A percentile compares a stretch with the other conserved stretches of the same genome.
phyloP scores from a whole-genome alignment of 2,797 vertebrate species.

The Pseudocheirus occidentalis region DNA sequence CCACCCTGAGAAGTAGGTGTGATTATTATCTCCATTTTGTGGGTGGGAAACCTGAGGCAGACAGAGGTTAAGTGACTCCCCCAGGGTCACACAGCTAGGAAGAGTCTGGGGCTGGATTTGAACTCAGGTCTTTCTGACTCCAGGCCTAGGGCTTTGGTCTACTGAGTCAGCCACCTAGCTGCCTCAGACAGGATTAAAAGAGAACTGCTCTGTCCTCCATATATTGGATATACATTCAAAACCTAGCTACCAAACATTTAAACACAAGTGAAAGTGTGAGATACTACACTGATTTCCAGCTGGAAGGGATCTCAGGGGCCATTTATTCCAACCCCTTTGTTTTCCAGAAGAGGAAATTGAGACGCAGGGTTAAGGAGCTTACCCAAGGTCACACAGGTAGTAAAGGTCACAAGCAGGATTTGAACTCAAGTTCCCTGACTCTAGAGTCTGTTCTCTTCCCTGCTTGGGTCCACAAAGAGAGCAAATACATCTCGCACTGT shows the following conservation, averaged over 20 bases:
- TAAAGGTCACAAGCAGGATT: not conserved
- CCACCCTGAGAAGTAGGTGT: not conserved
- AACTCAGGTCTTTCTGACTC: not conserved
- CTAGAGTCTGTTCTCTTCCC: not conserved
- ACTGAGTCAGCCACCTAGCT: not conserved
- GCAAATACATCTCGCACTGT: no score
- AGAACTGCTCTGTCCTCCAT: slow-evolving; percentile 1
- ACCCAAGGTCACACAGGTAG: not conserved
- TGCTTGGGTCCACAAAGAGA: not conserved
- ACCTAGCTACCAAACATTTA: not conserved
- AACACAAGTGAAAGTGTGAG: not conserved
- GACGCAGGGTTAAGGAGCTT: no score
- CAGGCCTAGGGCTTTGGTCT: not conserved
- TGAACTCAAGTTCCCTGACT: not conserved
- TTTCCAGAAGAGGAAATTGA: not conserved
- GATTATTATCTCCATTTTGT: not conserved
- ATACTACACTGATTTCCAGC: not conserved
- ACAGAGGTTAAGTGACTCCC: not conserved
- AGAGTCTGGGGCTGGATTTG: no score
- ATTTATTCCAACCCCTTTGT: not conserved
- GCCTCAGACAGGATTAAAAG: not conserved
- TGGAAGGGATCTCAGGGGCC: not conserved
- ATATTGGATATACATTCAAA: not conserved
- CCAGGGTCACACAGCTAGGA: no score
- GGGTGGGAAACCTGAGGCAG: not conserved